Evolutionary conservation across 2,888 invertebrate species (phyloP).

Genomic region (Ametastegia equiseti): DNA sequence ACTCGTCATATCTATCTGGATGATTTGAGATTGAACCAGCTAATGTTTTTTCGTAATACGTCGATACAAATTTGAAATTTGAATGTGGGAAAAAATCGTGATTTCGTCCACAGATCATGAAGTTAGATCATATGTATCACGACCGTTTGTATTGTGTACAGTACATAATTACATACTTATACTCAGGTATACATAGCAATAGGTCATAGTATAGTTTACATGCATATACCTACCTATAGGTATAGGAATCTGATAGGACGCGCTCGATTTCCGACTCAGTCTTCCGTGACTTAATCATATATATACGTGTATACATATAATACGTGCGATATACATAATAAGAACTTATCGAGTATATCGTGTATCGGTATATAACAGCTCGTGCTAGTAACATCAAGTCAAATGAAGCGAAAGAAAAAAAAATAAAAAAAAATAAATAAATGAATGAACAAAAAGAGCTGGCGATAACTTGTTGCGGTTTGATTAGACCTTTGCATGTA

Average conservation of each 20-base stretch:
- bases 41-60: no score
- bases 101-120: no score
- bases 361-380: background rate
- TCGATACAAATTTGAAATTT: no score
- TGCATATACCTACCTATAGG: background rate
- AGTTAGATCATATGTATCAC: no score
- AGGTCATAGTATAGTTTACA: background rate
- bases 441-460: background rate
- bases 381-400: background rate
- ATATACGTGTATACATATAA: background rate
- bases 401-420: background rate
- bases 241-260: constrained; percentile 16
- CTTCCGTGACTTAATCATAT: constrained; percentile 19
- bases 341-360: constrained; percentile 23
- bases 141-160: no score
- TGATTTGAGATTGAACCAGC: no score
- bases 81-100: no score
- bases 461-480: background rate
- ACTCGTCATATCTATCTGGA: no score
- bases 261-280: constrained; percentile 33
- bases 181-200: background rate
- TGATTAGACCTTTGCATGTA: no score
- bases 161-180: no score
- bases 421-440: background rate
- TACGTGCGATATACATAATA: background rate